Conservation (phyloP, 2,888 invertebrate genomes). For the Drosophila neonasuta region DNA sequence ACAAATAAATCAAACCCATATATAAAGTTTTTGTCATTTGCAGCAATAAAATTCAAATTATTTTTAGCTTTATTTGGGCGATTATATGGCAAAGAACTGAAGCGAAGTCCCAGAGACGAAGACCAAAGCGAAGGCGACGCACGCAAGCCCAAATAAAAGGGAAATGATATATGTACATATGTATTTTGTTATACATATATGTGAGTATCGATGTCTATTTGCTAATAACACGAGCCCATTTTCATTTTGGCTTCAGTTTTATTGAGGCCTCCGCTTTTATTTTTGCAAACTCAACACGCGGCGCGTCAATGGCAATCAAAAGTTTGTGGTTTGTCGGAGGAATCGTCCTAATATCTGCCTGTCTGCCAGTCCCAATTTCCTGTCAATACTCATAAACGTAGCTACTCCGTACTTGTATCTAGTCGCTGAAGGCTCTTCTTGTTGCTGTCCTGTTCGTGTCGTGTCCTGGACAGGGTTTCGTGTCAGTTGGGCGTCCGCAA, state of each 20-base stretch:
- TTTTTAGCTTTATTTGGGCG: conserved; percentile 67
- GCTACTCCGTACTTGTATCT: conserved; percentile 8
- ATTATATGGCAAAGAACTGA: conserved; percentile 42
- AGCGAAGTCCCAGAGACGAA: conserved; percentile 3
- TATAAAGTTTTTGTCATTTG: conserved; percentile 61
- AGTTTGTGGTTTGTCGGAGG: conserved; percentile 51
- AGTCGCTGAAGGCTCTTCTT: conserved; percentile 20
- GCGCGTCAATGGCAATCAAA: conserved; percentile 64
- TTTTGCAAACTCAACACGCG: conserved; percentile 43
- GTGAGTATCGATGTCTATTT: conserved; percentile 37
- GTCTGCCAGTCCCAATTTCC: conserved; percentile 68
- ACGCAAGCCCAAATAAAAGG: conserved; percentile 37
- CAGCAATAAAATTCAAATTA: conserved; percentile 70
- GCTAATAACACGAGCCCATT: conserved; percentile 63
- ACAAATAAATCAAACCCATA: conserved; percentile 65
- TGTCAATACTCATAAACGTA: conserved; percentile 65
- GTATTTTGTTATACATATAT: background rate
- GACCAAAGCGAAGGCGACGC: conserved; percentile 19
- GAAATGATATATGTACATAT: conserved; percentile 18
- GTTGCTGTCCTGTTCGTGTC: background rate
- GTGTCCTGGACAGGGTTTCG: conserved; percentile 48
- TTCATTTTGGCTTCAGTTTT: conserved; percentile 36
- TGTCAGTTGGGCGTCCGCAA: conserved; percentile 64
- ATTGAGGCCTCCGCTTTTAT: conserved; percentile 30
- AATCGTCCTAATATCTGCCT: conserved; percentile 39